A percentile compares a stretch with the other conserved stretches of the same genome.
These are phyloP conservation scores for Oligia fasciuncula DNA, from an alignment of 2,888 invertebrate species.

Conservation along the genomic window DNA sequence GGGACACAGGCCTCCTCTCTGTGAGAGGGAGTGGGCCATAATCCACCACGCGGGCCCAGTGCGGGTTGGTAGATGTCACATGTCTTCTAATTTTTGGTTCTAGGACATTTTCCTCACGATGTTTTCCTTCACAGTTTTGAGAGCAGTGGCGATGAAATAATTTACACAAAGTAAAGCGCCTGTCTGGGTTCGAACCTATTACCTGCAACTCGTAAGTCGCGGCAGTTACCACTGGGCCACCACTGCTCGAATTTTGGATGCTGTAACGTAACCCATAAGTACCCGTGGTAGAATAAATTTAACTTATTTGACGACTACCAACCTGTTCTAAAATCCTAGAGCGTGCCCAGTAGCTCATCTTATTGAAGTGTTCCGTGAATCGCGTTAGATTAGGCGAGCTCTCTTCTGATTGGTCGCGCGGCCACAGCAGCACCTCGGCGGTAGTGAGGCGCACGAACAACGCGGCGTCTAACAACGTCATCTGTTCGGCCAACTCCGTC, in stretches of 20 bases:
- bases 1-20: too few species aligned
- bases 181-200: too few species aligned
- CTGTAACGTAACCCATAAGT: background rate
- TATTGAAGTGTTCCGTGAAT: conserved; percentile 99
- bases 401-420: conserved; percentile 99
- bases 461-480: conserved; percentile 98
- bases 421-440: conserved; percentile 99
- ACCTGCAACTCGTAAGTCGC: too few species aligned
- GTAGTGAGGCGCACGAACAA: conserved; percentile 99
- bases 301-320: background rate
- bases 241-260: background rate
- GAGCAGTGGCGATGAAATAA: too few species aligned
- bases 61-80: too few species aligned
- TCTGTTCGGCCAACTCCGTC: conserved; percentile 98
- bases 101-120: too few species aligned
- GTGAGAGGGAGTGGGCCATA: too few species aligned
- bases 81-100: too few species aligned
- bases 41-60: too few species aligned
- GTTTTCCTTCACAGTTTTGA: too few species aligned
- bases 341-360: conserved; percentile 99
- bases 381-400: conserved; percentile 98
- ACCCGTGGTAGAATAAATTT: background rate
- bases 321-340: conserved; percentile 96
- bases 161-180: too few species aligned
- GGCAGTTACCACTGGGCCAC: too few species aligned